Evolutionary conservation across 2,797 vertebrate genomes (phyloP).

Genomic region (Sebastes itinus): DNA sequence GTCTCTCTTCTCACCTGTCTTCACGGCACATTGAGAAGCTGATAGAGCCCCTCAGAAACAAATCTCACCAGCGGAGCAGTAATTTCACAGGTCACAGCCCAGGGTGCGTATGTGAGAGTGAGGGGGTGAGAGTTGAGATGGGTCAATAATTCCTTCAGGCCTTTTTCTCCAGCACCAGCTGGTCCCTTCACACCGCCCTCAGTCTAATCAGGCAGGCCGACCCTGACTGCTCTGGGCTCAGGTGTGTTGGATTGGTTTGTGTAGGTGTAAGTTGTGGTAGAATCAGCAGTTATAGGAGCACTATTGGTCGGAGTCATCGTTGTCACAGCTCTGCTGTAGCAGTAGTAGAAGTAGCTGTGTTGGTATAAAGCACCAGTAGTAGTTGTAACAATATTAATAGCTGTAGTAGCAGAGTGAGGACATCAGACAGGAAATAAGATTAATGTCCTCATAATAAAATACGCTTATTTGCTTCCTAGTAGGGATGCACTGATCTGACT

Average conservation of each 20-base stretch:
- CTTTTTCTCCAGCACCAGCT: slow-evolving; percentile 73
- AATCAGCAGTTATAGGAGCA: slow-evolving; percentile 8
- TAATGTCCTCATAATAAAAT: not conserved
- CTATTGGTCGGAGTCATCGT: slow-evolving; percentile 6
- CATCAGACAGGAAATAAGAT: not conserved
- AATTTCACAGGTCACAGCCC: slow-evolving; percentile 85
- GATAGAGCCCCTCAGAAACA: slow-evolving; percentile 79
- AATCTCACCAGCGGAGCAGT: slow-evolving; percentile 72
- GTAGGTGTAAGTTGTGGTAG: slow-evolving; percentile 32
- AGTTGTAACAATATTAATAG: not conserved
- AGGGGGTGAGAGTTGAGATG: slow-evolving; percentile 72
- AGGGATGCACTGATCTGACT: no score
- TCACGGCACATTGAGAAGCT: slow-evolving; percentile 76
- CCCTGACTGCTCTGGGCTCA: slow-evolving; percentile 68
- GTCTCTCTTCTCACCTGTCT: slow-evolving; percentile 62
- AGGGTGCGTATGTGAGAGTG: slow-evolving; percentile 54
- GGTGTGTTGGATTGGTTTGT: slow-evolving; percentile 65
- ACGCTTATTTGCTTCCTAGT: not conserved
- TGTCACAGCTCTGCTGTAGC: slow-evolving; percentile 2
- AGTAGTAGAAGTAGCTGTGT: not conserved
- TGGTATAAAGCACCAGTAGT: not conserved
- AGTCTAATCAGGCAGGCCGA: slow-evolving; percentile 71
- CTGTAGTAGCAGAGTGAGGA: no score
- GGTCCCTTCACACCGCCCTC: slow-evolving; percentile 69
- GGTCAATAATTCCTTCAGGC: slow-evolving; percentile 81